Conservation (phyloP, 1,140 invertebrate species). For the Trichonephila inaurata region DNA sequence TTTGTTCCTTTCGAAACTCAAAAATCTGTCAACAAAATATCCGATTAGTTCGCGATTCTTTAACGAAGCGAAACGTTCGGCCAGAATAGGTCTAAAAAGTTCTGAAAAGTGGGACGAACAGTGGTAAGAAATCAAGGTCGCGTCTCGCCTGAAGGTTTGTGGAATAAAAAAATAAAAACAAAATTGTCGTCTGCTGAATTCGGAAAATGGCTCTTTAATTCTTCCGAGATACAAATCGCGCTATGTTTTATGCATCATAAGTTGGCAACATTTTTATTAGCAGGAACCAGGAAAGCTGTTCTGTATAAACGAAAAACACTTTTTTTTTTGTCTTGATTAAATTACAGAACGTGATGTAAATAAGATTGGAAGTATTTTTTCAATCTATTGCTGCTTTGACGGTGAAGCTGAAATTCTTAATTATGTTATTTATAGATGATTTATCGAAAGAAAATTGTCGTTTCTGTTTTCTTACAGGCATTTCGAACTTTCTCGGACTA, state of each 20-base stretch:
- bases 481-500: background rate
- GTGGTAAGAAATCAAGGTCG: conserved; percentile 52
- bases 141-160: background rate
- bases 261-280: conserved; percentile 7
- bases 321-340: background rate
- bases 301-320: background rate
- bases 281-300: conserved; percentile 32
- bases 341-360: background rate
- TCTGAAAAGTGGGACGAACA: conserved; percentile 46
- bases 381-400: background rate
- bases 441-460: background rate
- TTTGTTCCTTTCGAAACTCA: background rate
- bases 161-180: conserved; percentile 1
- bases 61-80: conserved; percentile 34
- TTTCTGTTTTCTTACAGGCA: background rate
- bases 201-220: background rate
- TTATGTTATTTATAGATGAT: background rate
- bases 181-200: conserved; percentile 13
- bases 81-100: conserved; percentile 19
- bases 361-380: background rate
- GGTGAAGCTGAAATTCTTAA: background rate
- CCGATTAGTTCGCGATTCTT: conserved; percentile 45
- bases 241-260: conserved; percentile 19
- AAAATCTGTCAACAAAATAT: conserved; percentile 46
- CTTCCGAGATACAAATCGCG: background rate